These are phyloP conservation scores for Casuarius casuarius DNA, from an alignment of 2,113 vertebrate genomes.

Conservation along the genomic window DNA sequence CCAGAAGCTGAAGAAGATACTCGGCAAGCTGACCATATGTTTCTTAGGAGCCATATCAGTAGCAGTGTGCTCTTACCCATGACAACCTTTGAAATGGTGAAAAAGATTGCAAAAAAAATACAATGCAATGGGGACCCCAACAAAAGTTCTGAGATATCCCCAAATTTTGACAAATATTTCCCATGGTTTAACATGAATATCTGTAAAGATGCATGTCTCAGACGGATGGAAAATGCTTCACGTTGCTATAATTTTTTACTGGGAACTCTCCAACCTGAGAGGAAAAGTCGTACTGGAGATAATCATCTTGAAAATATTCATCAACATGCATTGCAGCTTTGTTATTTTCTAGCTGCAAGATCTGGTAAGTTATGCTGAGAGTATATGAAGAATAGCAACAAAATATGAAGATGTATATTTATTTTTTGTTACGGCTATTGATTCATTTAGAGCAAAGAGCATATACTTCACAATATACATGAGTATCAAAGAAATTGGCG, in stretches of 20 bases:
- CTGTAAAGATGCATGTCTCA: neutral
- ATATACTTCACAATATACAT: neutral
- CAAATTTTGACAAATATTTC: neutral
- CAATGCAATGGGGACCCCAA: neutral
- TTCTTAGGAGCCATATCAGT: conserved; percentile 2
- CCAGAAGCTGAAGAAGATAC: neutral
- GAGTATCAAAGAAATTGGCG: neutral
- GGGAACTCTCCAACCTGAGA: neutral
- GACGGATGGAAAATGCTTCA: neutral
- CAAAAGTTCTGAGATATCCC: neutral
- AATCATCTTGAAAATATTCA: neutral
- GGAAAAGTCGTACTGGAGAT: neutral
- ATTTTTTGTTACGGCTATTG: neutral
- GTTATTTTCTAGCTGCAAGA: conserved; percentile 30
- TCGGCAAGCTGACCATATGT: neutral
- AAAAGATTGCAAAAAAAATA: neutral
- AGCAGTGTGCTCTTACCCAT: neutral
- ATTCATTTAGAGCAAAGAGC: neutral
- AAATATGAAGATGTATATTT: neutral
- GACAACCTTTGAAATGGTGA: neutral
- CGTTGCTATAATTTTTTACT: neutral
- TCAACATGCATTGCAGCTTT: neutral
- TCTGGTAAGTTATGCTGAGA: neutral
- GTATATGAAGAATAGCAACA: neutral
- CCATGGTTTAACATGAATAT: neutral